Evolutionary conservation across 2,113 vertebrate genomes (phyloP).

Genomic region (Lamprologus ornatipinnis): DNA sequence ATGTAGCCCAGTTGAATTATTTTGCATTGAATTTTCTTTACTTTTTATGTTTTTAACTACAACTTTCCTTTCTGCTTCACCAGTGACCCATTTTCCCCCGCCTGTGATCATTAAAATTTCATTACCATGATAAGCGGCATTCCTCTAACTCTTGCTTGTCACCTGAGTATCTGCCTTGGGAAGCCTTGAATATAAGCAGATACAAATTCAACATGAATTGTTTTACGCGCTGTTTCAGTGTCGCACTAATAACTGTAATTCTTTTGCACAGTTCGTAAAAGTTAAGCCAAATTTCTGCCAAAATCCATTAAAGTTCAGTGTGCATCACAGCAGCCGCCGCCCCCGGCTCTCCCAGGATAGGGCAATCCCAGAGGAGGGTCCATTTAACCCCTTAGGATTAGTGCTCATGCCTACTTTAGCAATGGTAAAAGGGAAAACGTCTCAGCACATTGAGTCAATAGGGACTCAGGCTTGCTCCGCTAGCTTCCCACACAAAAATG

Average conservation of each 20-base stretch:
- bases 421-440: constrained; percentile 62
- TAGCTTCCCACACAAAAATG: constrained; percentile 61
- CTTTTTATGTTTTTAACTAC: not conserved
- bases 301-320: constrained; percentile 33
- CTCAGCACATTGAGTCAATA: constrained; percentile 57
- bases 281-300: constrained; percentile 28
- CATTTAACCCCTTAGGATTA: constrained; percentile 74
- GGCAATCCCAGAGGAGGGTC: constrained; percentile 56
- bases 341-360: constrained; percentile 62
- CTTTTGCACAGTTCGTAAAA: constrained; percentile 2
- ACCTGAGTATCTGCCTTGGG: not conserved
- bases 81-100: not conserved
- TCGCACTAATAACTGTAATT: not conserved
- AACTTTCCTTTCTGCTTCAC: constrained; percentile 1
- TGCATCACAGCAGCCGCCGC: constrained; percentile 31
- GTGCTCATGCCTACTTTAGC: constrained; percentile 71
- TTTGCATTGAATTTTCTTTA: not conserved
- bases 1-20: not conserved
- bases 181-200: not conserved
- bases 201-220: not conserved
- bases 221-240: not conserved
- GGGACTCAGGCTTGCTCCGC: constrained; percentile 41
- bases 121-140: not conserved
- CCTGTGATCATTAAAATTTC: constrained; percentile 19
- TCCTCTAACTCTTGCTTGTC: constrained; percentile 10